Conservation (phyloP, 1,140 invertebrate genomes). For the Andricus grossulariae region DNA sequence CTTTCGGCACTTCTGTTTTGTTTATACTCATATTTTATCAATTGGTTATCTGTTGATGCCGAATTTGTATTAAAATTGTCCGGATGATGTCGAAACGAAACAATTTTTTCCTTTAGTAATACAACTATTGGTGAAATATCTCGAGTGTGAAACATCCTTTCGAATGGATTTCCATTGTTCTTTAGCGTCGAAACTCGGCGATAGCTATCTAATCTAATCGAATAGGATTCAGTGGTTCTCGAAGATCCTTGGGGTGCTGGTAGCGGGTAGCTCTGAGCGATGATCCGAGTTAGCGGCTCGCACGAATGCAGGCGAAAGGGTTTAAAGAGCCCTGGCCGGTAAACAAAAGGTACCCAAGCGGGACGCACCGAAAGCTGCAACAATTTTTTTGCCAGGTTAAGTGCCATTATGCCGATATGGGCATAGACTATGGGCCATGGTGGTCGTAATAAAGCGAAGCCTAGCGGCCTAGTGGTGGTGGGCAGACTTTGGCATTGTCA, state of each 20-base stretch:
- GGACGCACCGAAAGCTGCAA: conserved; percentile 65
- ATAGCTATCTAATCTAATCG: conserved; percentile 48
- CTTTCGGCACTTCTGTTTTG: too few species aligned
- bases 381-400: conserved; percentile 67
- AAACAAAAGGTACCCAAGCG: conserved; percentile 58
- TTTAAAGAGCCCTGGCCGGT: conserved; percentile 35
- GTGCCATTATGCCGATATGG: conserved; percentile 70
- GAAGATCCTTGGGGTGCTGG: conserved; percentile 49
- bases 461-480: conserved; percentile 51
- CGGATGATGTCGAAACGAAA: too few species aligned
- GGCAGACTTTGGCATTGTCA: conserved; percentile 72
- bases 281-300: conserved; percentile 44
- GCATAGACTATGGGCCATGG: conserved; percentile 65
- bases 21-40: too few species aligned
- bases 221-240: conserved; percentile 57
- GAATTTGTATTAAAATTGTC: too few species aligned
- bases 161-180: conserved; percentile 48
- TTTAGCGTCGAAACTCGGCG: conserved; percentile 52
- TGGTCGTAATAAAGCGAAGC: conserved; percentile 67
- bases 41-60: too few species aligned
- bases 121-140: too few species aligned
- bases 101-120: too few species aligned
- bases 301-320: conserved; percentile 50
- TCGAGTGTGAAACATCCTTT: too few species aligned
- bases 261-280: conserved; percentile 34